Evolutionary conservation across 1,140 invertebrate species (phyloP), one percentile per base, ranked within the genome.

Genomic region (Trinorchestia longiramus): DNA sequence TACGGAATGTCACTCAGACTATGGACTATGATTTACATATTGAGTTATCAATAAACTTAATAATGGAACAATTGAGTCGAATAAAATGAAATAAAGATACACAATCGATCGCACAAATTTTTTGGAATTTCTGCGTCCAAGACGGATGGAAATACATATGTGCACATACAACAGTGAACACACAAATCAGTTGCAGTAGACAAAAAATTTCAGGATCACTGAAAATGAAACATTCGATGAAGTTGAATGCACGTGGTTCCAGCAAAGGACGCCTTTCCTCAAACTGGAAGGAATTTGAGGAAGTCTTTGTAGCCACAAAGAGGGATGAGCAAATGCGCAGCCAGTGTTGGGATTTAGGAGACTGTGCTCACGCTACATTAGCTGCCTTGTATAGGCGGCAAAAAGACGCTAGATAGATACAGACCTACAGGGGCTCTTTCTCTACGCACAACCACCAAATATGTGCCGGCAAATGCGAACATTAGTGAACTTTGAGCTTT

Each of bases 281-380:
- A 77, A 77, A 77, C 62, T 77, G 88, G 88, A 90, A 42, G 88
- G 88, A 90, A 90, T 90, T 90, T 90, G 88, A 42, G 88, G 88
- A 90, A 90, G 88, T 43, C 88, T 77, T 77, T 77, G 62, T 77
- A 77, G 62, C 62, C 62, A 77, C 41, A 45, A 42, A 45, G 92
- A 45, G 92, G 44, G 92, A 94, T 94, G 92, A 94, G 92, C 92
- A 94, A 90, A 47, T 44, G 88, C 92, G 92, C 92, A 47, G 92
- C 44, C 92, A 94, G 44, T 45, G 44, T 45, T 11, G 44, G 92
- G 92, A 94, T 94, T 47, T 94, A 94, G 92, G 92, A 45, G 92
- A 43, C 92, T 45, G 43, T 6, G 44, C 92, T 94, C 92, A 94
- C 92, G 92, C 43, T 47, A 94, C 92, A 94, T 94, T 94, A 94